Conservation (phyloP, 2,888 invertebrate species). For the Dichetophora obliterata region DNA sequence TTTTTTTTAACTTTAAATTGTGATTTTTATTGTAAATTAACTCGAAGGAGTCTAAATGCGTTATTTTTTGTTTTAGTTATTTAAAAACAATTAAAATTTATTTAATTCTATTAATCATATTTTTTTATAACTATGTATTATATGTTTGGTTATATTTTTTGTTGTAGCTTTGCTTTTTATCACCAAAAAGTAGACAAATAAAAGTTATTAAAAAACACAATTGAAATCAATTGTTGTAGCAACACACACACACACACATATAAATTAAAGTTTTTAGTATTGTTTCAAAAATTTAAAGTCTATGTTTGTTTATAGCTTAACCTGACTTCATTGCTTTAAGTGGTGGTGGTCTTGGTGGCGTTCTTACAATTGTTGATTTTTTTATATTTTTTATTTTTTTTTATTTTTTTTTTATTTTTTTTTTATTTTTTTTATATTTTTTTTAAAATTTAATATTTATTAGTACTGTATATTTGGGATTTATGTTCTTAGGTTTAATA, state of each 20-base stretch:
- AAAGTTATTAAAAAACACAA: not conserved
- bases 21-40: not conserved
- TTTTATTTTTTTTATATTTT: not conserved
- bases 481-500: slow-evolving; percentile 5
- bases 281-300: not conserved
- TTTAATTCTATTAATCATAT: not conserved
- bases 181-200: slow-evolving; percentile 12
- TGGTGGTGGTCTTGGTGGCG: no score
- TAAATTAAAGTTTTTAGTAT: not conserved
- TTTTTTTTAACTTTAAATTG: not conserved
- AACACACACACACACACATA: no score
- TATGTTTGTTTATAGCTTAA: no score
- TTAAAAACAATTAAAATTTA: not conserved
- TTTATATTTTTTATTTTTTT: not conserved
- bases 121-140: not conserved
- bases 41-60: slow-evolving; percentile 6
- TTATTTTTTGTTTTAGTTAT: not conserved
- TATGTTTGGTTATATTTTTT: not conserved
- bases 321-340: no score
- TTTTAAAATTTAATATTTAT: not conserved
- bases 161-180: slow-evolving; percentile 15
- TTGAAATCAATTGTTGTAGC: not conserved
- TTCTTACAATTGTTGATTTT: not conserved
- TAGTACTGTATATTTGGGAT: slow-evolving; percentile 5
- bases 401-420: not conserved